phyloP scores from a whole-genome alignment of 2,797 vertebrate genomes.

The Acrossocheilus wenchowensis region DNA sequence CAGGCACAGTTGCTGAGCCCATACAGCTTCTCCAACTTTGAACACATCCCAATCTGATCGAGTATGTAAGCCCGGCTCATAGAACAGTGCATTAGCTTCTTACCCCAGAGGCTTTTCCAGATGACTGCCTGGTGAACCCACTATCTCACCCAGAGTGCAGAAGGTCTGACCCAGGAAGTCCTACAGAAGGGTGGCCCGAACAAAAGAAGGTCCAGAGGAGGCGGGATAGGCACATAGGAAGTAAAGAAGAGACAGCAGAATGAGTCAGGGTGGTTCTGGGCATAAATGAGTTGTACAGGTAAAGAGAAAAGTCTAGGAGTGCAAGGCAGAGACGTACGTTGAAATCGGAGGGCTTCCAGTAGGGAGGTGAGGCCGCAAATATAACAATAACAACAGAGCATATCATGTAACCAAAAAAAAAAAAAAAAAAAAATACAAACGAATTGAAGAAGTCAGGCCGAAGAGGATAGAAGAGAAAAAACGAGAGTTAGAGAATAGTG shows the following conservation, averaged over 20 bases:
- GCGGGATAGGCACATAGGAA: slow-evolving; percentile 51
- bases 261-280: slow-evolving; percentile 60
- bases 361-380: slow-evolving; percentile 80
- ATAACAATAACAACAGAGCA: slow-evolving; percentile 80
- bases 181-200: slow-evolving; percentile 68
- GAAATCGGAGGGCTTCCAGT: slow-evolving; percentile 82
- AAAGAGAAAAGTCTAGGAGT: slow-evolving; percentile 67
- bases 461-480: slow-evolving; percentile 60
- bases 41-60: slow-evolving; percentile 25
- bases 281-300: slow-evolving; percentile 66
- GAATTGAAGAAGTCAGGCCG: slow-evolving; percentile 72
- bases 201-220: slow-evolving; percentile 51
- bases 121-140: slow-evolving; percentile 91
- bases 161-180: slow-evolving; percentile 94
- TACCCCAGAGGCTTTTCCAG: slow-evolving; percentile 92
- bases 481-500: slow-evolving; percentile 53
- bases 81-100: slow-evolving; percentile 67
- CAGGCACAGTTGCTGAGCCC: slow-evolving; percentile 7
- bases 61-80: slow-evolving; percentile 31
- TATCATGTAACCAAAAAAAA: slow-evolving; percentile 82
- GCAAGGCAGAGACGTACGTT: slow-evolving; percentile 83
- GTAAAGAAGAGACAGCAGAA: slow-evolving; percentile 65
- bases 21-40: slow-evolving; percentile 20
- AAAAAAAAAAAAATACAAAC: slow-evolving; percentile 75
- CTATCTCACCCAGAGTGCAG: slow-evolving; percentile 94